Base-by-base conservation (phyloP, 2,113 vertebrate species). In the Gopherus evgoodei region DNA sequence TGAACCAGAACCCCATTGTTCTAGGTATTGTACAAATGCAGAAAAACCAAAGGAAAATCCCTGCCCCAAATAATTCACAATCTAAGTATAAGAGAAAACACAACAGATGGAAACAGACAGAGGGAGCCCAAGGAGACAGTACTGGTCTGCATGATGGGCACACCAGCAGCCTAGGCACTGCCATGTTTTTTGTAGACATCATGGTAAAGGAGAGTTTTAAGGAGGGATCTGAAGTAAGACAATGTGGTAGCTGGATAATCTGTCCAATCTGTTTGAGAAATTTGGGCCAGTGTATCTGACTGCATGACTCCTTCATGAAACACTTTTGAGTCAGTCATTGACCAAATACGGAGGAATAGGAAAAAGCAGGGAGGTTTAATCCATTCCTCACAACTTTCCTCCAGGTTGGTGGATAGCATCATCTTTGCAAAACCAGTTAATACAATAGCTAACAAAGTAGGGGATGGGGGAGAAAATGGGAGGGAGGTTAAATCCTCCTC, bases 401-500 rank as follows among this genome's bases (percentile, higher is more conserved):
- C 24, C 22, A 8, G 27, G 31, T 42, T 84, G 93, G 89, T 62
- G 72, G 79, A 81, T 59, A 88, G 72, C 42, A 86, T 87, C 1
- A 16, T 86, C 96, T 92, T 96, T 94, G 52, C 94, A 57, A 14
- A 93, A 94, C 92, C 53, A 81, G 78, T 95, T 72, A 87, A 90
- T 82, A 52, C 83, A 82, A 78, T 93, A 90, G 72, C 92, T 87
- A 84, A 96, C 94, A 97, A 97, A 96, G 47, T 44, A 8, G 44
- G 6, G 6, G 44, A 8, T 44, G 44, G 44, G 44, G 44, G 44
- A 44, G 44, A 44, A 44, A 44, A 44, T 44, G 10, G 47, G 47
- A 9, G 95, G 93, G 87, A 93, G 91, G 93, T 98, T 98, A 98
- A 97, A 98, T 97, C 97, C 97, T 98, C 93, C 96, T 93, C 79